Conservation (phyloP, 2,888 invertebrate species). For the Callosobruchus maculatus region DNA sequence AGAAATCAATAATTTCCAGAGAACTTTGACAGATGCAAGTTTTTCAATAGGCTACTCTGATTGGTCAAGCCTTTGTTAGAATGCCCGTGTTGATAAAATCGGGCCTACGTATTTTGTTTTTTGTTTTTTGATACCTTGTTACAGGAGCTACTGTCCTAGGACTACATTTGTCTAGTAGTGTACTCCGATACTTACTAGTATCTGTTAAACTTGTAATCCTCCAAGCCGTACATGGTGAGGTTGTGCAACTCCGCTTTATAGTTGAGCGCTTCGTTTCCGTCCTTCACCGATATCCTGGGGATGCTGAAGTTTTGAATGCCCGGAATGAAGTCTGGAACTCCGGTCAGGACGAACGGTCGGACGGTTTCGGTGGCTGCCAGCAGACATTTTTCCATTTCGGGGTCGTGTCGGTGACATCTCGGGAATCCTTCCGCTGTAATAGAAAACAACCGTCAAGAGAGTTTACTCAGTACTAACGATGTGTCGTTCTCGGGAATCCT, state of each 20-base stretch:
- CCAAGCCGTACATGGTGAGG: background rate
- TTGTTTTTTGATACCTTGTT: no score
- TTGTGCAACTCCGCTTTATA: constrained; percentile 1
- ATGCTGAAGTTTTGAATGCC: background rate
- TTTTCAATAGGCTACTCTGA: no score
- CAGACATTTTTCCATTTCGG: constrained; percentile 2
- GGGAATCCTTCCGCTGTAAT: background rate
- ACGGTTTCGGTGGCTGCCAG: background rate
- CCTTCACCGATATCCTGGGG: background rate
- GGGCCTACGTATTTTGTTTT: no score
- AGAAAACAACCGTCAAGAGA: no score
- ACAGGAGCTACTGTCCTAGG: no score
- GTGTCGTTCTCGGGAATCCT: no score
- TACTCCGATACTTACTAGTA: background rate
- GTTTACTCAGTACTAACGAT: no score
- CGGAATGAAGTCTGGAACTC: background rate
- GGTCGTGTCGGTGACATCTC: background rate
- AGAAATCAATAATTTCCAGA: no score
- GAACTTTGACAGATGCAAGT: no score
- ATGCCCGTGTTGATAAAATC: no score
- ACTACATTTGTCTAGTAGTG: background rate
- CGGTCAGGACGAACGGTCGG: background rate
- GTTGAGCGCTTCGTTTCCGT: background rate
- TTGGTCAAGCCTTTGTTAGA: no score
- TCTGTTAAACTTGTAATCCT: constrained; percentile 1